Evolutionary conservation across 92 coral and sea anemone genomes (phyloP).

Genomic region (Paramuricea clavata): DNA sequence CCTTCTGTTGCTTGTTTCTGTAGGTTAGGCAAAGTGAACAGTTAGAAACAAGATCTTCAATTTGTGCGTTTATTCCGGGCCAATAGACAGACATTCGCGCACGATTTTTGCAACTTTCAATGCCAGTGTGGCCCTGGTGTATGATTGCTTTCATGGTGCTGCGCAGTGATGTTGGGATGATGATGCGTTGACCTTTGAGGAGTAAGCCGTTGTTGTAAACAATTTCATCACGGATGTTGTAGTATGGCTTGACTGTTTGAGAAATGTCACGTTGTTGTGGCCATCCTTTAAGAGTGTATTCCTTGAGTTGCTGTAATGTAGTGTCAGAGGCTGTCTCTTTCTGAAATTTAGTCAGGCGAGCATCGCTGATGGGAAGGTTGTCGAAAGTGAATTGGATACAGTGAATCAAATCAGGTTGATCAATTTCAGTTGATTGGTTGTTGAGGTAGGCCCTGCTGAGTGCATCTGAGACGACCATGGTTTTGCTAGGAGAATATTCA

Average conservation of each 20-base stretch:
- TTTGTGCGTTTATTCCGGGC: background rate
- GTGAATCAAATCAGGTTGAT: background rate
- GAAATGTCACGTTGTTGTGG: slow-evolving; percentile 29
- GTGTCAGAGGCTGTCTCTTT: slow-evolving; percentile 38
- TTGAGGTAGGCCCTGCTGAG: too few species aligned
- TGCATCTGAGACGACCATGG: too few species aligned
- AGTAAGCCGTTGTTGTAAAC: background rate
- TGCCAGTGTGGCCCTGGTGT: background rate
- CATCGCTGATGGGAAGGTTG: background rate
- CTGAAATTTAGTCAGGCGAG: background rate
- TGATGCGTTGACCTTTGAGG: background rate
- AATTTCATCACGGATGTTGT: background rate
- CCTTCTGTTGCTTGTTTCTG: background rate
- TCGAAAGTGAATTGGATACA: background rate
- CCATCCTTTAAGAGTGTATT: slow-evolving; percentile 36
- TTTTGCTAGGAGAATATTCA: too few species aligned
- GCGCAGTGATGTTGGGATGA: background rate
- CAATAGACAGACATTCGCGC: background rate
- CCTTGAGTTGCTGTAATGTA: slow-evolving; percentile 32
- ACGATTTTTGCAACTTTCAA: background rate
- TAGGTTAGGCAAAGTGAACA: background rate
- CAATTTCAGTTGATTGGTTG: background rate
- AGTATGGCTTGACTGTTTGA: background rate
- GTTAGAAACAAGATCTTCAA: background rate
- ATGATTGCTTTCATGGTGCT: background rate